Base-by-base conservation (phyloP, 2,888 invertebrate species). In the Pantelozetes paolii region DNA sequence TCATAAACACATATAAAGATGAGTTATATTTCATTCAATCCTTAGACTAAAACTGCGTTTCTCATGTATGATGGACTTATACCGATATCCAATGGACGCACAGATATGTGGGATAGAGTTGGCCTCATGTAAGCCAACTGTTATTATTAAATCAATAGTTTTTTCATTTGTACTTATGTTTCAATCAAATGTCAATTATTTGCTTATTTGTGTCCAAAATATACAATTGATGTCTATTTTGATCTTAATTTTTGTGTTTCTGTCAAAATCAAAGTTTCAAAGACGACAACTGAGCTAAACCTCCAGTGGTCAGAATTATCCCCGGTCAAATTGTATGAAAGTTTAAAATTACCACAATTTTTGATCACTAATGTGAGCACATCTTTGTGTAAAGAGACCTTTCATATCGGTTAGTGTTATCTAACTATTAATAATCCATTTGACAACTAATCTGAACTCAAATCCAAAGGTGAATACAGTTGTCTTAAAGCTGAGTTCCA, bases 61-160 rank as follows among this genome's bases (percentile, higher is more conserved):
- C 77, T 85, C 85, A 11, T 86, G 86, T 77, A 86, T 86, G 82
- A 86, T 86, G 86, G 84, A 85, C 76, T 81, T 86, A 23, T 83
- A 85, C 32, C 73, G 77, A 72, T 78, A 77, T 72, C 78, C 78
- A 20, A 72, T 78, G 67, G 78, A 79, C 74, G 72, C 77, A 8
- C 78, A 78, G 75, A 76, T 78, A 18, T 78, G 78, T 50, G 77
- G 76, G 15, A 78, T 78, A 50, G 78, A 78, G 76, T 72, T 78
- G 36, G 77, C 78, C 23, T 77, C 78, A 67, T 79, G 78, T 79
- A 73, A 76, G 78, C 76, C 64, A n/a, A n/a, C n/a, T n/a, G n/a
- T n/a, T n/a, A n/a, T n/a, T n/a, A n/a, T n/a, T n/a, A n/a, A n/a
- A n/a, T n/a, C n/a, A n/a, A n/a, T n/a, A n/a, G n/a, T n/a, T n/a